A percentile compares a stretch with the other conserved stretches of the same genome.
These are phyloP conservation scores for Actinopyga echinites DNA, from an alignment of 53 echinoderm and acorn worm genomes.

Conservation along the genomic window DNA sequence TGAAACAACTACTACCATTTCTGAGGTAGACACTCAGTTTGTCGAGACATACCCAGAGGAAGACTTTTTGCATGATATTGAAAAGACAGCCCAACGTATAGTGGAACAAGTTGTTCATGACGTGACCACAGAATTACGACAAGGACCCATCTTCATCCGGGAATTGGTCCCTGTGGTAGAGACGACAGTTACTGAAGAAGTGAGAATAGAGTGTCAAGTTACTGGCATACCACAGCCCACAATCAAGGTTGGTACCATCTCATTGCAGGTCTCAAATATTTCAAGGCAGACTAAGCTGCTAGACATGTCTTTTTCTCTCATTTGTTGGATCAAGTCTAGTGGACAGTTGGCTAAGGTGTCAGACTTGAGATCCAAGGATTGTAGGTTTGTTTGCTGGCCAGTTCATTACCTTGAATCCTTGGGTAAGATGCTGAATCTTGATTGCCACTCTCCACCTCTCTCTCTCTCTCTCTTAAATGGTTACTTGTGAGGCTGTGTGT, in stretches of 20 bases:
- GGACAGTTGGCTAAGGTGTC: too few species aligned
- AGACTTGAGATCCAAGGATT: too few species aligned
- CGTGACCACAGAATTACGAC: conserved; percentile 49
- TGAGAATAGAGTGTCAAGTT: conserved; percentile 88
- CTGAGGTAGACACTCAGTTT: conserved; percentile 39
- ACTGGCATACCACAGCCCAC: conserved; percentile 77
- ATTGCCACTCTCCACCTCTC: too few species aligned
- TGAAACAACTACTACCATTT: conserved; percentile 55
- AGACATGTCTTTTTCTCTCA: too few species aligned
- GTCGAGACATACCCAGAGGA: conserved; percentile 42
- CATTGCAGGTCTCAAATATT: too few species aligned
- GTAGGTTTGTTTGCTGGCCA: too few species aligned
- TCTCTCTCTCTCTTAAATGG: too few species aligned
- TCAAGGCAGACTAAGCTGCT: too few species aligned
- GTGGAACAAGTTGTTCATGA: conserved; percentile 56
- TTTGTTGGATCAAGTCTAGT: too few species aligned
- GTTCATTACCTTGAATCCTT: too few species aligned
- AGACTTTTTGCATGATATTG: conserved; percentile 50
- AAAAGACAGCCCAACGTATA: conserved; percentile 63
- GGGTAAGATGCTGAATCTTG: too few species aligned
- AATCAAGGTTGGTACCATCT: conserved; percentile 23
- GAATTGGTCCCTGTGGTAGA: conserved; percentile 55
- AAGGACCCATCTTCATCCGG: conserved; percentile 74
- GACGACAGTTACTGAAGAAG: conserved; percentile 65
- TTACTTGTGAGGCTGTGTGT: too few species aligned